Conservation (phyloP, 2,113 vertebrate species). For the Notothenia rossii region DNA sequence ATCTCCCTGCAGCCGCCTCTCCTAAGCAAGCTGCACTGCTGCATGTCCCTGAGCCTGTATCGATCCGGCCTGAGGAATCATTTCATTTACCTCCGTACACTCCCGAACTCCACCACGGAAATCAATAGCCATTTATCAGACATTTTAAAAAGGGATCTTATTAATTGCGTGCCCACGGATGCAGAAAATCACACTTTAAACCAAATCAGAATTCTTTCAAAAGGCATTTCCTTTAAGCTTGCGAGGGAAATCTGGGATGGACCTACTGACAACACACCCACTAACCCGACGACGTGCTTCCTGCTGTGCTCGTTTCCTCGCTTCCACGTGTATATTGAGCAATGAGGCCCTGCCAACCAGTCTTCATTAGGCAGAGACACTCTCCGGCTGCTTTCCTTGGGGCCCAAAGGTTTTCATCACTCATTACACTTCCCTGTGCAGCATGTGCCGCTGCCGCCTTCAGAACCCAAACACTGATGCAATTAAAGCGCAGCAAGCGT, state of each 20-base stretch:
- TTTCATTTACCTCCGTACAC: conserved; percentile 63
- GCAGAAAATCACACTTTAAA: conserved; percentile 75
- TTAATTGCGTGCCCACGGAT: conserved; percentile 53
- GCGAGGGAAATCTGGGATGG: conserved; percentile 31
- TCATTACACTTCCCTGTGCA: conserved; percentile 36
- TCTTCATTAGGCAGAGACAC: conserved; percentile 58
- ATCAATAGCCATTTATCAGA: conserved; percentile 73
- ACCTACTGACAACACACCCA: conserved; percentile 16
- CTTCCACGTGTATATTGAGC: conserved; percentile 62
- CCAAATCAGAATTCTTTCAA: conserved; percentile 23
- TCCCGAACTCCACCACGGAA: conserved; percentile 31
- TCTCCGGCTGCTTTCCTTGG: not conserved
- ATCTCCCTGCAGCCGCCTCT: conserved; percentile 32
- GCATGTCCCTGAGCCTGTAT: conserved; percentile 67
- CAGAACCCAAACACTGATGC: conserved; percentile 28
- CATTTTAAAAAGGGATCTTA: conserved; percentile 59
- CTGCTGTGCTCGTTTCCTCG: conserved; percentile 13
- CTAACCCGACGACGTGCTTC: conserved; percentile 34
- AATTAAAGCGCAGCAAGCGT: conserved; percentile 55
- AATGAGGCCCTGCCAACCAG: conserved; percentile 29
- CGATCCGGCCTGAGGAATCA: conserved; percentile 70
- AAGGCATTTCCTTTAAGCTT: conserved; percentile 24
- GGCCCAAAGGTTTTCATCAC: conserved; percentile 36
- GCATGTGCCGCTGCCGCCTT: conserved; percentile 3
- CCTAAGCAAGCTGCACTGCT: conserved; percentile 32